Percentiles rank a stretch among this genome's conserved stretches.
These are phyloP conservation scores for Tamandua tetradactyla DNA, from an alignment of 2,797 vertebrate species.

Conservation along the genomic window DNA sequence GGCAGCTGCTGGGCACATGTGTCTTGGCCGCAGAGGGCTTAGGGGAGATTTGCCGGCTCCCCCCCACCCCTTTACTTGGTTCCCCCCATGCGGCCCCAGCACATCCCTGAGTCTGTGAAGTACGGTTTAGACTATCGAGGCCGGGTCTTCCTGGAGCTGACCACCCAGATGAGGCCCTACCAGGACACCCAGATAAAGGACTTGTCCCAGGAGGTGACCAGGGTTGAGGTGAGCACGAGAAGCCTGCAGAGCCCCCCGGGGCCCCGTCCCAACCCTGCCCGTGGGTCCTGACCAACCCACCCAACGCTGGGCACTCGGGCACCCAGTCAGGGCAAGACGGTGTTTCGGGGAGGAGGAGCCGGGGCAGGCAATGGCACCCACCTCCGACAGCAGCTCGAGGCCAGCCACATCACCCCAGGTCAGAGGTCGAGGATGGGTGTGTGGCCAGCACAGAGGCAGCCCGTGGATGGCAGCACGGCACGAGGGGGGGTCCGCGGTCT, in stretches of 20 bases:
- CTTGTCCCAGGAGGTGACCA: slow-evolving; percentile 57
- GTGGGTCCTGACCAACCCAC: no score
- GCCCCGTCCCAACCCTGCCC: no score
- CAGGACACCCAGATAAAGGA: neutral
- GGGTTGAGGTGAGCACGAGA: slow-evolving; percentile 77
- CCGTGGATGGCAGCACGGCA: neutral
- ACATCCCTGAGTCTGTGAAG: neutral
- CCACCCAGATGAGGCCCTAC: slow-evolving; percentile 23
- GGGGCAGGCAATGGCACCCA: no score
- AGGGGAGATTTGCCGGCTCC: no score
- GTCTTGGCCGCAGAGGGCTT: neutral
- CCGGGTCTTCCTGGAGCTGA: slow-evolving; percentile 83
- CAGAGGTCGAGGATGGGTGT: neutral
- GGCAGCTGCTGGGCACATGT: neutral
- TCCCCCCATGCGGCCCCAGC: neutral
- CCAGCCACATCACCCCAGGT: no score
- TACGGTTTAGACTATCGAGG: slow-evolving; percentile 79
- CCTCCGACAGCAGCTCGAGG: neutral
- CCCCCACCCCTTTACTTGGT: fast-evolving
- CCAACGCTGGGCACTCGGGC: no score
- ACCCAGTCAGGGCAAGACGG: no score
- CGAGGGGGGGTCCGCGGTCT: neutral
- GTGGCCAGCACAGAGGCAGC: neutral
- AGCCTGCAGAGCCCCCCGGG: neutral
- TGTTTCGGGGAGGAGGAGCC: neutral